Conservation (phyloP, 2,888 invertebrate species). For the Chelonus formosanus region DNA sequence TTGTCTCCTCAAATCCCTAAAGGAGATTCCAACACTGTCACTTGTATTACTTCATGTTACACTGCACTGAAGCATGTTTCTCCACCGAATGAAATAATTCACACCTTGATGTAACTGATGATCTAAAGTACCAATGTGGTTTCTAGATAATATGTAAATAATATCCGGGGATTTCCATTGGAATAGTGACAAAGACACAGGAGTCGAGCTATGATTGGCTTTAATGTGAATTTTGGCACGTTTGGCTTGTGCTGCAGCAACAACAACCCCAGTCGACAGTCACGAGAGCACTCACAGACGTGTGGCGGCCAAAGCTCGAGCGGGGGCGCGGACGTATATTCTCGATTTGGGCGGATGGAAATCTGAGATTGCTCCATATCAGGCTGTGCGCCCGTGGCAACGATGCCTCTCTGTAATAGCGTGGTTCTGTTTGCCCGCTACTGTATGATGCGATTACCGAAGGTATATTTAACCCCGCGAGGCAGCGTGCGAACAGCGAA, state of each 20-base stretch:
- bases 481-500: conserved; percentile 39
- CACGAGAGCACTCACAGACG: conserved; percentile 41
- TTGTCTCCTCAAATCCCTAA: no score
- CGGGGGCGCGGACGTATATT: conserved; percentile 67
- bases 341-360: conserved; percentile 74
- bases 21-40: background rate
- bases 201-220: background rate
- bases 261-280: conserved; percentile 42
- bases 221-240: no score
- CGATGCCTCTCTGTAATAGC: conserved; percentile 53
- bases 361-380: conserved; percentile 77
- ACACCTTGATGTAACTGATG: no score
- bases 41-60: conserved; percentile 7
- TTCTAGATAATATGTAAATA: no score
- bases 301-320: conserved; percentile 41
- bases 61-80: conserved; percentile 18
- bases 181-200: background rate
- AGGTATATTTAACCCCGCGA: conserved; percentile 60
- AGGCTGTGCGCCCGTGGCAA: conserved; percentile 67
- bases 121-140: no score
- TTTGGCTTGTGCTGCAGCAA: conserved; percentile 15
- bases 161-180: background rate
- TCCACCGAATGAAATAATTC: no score
- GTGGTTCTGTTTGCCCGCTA: conserved; percentile 38
- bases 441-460: conserved; percentile 46